A percentile compares a stretch with the other conserved stretches of the same genome.
phyloP scores from a whole-genome alignment of 1,140 invertebrate genomes.

The Drosophila rufa region DNA sequence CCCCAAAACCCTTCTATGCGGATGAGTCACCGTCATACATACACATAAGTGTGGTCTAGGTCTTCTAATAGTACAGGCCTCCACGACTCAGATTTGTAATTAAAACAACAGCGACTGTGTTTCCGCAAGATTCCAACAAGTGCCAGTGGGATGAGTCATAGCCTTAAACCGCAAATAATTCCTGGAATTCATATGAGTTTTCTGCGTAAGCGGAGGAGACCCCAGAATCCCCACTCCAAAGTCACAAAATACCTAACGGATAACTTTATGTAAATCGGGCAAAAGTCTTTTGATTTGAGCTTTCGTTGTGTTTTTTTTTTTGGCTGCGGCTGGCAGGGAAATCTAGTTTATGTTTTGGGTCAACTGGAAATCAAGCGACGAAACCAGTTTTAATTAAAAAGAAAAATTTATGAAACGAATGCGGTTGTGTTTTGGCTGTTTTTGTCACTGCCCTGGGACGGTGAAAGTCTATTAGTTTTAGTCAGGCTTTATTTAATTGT shows the following conservation, averaged over 20 bases:
- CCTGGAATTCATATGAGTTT: constrained; percentile 74
- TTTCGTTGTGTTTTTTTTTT: constrained; percentile 17
- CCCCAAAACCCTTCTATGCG: constrained; percentile 11
- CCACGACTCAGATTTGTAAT: constrained; percentile 47
- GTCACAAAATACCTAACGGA: constrained; percentile 43
- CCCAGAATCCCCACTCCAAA: constrained; percentile 11
- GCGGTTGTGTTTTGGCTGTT: constrained; percentile 30
- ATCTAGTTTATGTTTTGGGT: constrained; percentile 79
- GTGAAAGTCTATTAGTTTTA: constrained; percentile 66
- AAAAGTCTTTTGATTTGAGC: constrained; percentile 39
- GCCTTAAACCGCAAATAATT: constrained; percentile 41
- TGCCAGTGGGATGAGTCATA: constrained; percentile 56
- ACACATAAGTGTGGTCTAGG: constrained; percentile 34
- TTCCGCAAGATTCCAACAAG: constrained; percentile 40
- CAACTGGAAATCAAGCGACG: constrained; percentile 35
- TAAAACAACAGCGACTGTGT: constrained; percentile 30
- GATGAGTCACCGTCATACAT: constrained; percentile 22
- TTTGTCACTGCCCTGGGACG: constrained; percentile 27
- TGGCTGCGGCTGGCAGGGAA: constrained; percentile 58
- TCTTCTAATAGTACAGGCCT: constrained; percentile 28
- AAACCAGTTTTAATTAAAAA: constrained; percentile 80
- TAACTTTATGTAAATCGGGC: constrained; percentile 50
- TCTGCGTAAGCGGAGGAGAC: constrained; percentile 55
- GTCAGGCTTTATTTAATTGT: constrained; percentile 45
- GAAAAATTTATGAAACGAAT: constrained; percentile 61